Evolutionary conservation across 2,113 vertebrate genomes (phyloP), one percentile per base, ranked within the genome.

Genomic region (Polypterus bichir): DNA sequence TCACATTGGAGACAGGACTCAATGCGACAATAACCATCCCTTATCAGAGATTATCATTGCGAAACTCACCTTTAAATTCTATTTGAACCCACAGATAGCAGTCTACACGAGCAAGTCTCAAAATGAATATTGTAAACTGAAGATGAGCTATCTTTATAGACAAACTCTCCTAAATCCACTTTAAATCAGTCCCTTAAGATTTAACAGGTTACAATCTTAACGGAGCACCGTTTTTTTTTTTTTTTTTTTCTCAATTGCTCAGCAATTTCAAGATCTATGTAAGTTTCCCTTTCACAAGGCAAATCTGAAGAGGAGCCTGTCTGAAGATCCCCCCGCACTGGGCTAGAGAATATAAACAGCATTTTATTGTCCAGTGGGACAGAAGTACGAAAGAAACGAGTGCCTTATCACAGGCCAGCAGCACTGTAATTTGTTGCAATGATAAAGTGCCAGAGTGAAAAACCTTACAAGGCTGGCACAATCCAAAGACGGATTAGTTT

Each of bases 341-440:
- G 79, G 44, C 81, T 78, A 79, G 79, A 81, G 83, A 85, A 89
- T 85, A 91, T 88, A 93, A 93, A 93, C 87, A 89, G 88, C 59
- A 63, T 81, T 85, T 84, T 80, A 83, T 89, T 90, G 88, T 90
- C 83, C 83, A 73, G 77, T 77, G 87, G 85, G 84, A 85, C 71
- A 75, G 77, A 76, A 73, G 79, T 73, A 73, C 79, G 87, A 86
- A 86, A 88, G 86, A 81, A 79, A 78, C 65, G 81, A 65, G 84
- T 72, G 79, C 80, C 93, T 97, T 98, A 97, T 98, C 94, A 77
- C 86, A 76, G 76, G 77, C 69, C 83, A 89, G 89, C 95, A 96
- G 93, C 86, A 87, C 88, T 78, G 84, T 81, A 89, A 90, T 89
- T 91, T 91, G 81, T 68, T 82, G 85, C 88, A 74, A 77, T 88